phyloP scores from a whole-genome alignment of 2,888 invertebrate species.

The Thumatha senex region DNA sequence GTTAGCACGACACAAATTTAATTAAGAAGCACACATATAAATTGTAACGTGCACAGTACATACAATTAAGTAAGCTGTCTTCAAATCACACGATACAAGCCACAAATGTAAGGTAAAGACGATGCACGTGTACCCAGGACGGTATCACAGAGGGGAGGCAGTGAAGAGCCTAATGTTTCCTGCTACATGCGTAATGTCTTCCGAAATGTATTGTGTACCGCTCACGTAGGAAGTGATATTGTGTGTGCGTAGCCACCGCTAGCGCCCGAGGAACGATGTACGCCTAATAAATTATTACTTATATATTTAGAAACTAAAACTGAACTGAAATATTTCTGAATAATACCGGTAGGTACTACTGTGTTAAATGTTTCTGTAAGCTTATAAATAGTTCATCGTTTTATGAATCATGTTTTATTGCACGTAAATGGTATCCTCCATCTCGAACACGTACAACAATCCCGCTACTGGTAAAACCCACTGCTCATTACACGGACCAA shows the following conservation, averaged over 20 bases:
- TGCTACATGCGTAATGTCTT: slow-evolving; percentile 10
- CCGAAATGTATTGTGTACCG: slow-evolving; percentile 1
- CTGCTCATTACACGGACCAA: neutral
- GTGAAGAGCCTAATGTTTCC: slow-evolving; percentile 10
- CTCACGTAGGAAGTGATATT: neutral
- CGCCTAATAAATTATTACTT: neutral
- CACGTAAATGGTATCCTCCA: neutral
- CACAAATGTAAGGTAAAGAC: neutral
- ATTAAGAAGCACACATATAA: too few species aligned
- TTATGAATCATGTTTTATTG: neutral
- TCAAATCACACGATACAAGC: too few species aligned
- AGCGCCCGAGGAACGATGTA: neutral
- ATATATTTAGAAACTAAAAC: neutral
- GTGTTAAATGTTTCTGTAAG: neutral
- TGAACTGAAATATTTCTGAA: neutral
- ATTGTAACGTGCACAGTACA: too few species aligned
- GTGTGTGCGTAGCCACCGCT: neutral
- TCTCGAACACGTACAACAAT: neutral
- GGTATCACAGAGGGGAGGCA: neutral
- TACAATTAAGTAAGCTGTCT: too few species aligned
- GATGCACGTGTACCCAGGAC: neutral
- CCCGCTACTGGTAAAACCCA: neutral
- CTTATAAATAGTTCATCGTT: neutral
- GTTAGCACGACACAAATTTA: too few species aligned
- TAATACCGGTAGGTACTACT: too few species aligned